Evolutionary conservation across 1,140 invertebrate species (phyloP).

Genomic region (Penaeus vannamei): DNA sequence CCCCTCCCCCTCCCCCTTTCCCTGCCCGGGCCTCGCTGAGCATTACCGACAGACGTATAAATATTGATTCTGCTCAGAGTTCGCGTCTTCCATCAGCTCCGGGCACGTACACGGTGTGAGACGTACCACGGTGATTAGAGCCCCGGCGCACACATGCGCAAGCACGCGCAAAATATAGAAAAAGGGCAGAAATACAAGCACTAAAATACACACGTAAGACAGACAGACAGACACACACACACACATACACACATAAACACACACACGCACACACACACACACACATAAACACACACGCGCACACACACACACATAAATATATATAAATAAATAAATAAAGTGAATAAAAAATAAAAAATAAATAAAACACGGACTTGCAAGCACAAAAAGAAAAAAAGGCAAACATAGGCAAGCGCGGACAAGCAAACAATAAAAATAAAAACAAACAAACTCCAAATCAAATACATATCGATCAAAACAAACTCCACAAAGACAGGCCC

Average conservation of each 20-base stretch:
- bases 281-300: constrained; percentile 8
- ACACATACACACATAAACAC: neutral
- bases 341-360: too few relatives aligned
- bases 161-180: neutral
- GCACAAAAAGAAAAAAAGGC: neutral
- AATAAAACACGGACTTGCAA: neutral
- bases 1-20: too few relatives aligned
- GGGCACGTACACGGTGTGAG: too few relatives aligned
- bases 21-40: too few relatives aligned
- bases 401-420: neutral
- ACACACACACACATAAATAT: neutral
- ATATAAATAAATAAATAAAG: neutral
- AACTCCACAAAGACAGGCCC: too few relatives aligned
- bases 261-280: constrained; percentile 19
- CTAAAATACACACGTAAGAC: neutral
- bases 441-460: too few relatives aligned
- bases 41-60: too few relatives aligned
- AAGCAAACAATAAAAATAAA: neutral
- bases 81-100: too few relatives aligned
- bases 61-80: too few relatives aligned
- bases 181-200: neutral
- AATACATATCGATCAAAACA: too few relatives aligned
- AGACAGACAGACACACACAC: neutral
- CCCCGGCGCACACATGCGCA: neutral
- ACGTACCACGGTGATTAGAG: too few relatives aligned